Evolutionary conservation across 2,797 vertebrate species (phyloP).

Genomic region (Eulemur rubriventer): DNA sequence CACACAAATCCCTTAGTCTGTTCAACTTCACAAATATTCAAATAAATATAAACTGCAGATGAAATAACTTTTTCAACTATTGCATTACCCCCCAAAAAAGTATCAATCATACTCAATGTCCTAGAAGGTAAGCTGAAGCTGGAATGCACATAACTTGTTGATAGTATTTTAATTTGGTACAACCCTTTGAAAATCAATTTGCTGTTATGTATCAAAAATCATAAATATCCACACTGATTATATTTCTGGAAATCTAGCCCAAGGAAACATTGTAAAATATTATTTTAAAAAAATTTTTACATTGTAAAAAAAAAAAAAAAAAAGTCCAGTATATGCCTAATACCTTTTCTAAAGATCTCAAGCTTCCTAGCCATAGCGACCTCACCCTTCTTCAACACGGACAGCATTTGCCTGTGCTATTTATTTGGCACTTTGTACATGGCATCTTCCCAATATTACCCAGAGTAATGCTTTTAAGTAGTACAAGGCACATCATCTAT

Average conservation of each 20-base stretch:
- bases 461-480: constrained; percentile 19
- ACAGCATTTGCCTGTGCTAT: background rate
- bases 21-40: background rate
- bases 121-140: background rate
- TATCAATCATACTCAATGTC: background rate
- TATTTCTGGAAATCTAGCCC: constrained; percentile 13
- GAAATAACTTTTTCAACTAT: background rate
- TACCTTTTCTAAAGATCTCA: background rate
- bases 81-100: background rate
- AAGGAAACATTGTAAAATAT: background rate
- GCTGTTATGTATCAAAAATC: background rate
- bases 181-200: constrained; percentile 5
- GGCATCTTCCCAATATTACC: background rate
- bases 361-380: background rate
- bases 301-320: background rate
- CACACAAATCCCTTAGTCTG: background rate
- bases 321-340: background rate
- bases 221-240: background rate
- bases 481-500: background rate
- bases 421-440: background rate
- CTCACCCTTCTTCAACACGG: background rate
- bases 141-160: background rate
- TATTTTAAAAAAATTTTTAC: background rate
- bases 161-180: background rate
- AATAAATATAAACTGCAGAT: constrained; percentile 21